These are phyloP conservation scores for Peromyscus nudipes DNA, from an alignment of 2,797 vertebrate genomes.

Conservation along the genomic window DNA sequence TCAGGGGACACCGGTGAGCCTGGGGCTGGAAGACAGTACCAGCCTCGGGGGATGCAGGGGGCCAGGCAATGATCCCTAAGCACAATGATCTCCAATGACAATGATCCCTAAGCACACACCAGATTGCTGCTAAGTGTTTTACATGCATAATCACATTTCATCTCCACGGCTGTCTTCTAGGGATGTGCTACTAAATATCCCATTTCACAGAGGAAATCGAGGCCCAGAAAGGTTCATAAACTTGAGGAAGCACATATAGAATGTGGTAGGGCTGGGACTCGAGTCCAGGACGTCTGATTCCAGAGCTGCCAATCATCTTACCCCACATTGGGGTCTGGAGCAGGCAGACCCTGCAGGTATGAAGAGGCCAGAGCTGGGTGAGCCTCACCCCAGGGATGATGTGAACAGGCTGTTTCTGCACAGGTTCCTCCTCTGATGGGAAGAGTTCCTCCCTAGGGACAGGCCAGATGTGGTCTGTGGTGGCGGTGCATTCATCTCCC, in stretches of 20 bases:
- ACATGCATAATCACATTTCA: not conserved
- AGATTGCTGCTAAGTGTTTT: not conserved
- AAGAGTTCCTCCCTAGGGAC: not conserved
- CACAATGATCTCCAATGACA: not conserved
- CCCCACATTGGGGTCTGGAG: not conserved
- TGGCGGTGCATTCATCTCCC: not conserved
- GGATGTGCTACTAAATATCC: not conserved
- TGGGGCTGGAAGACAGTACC: not conserved
- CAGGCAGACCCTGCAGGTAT: not conserved
- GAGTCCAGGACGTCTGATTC: not conserved
- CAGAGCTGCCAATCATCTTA: not conserved
- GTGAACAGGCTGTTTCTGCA: not conserved
- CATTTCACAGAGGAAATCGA: not conserved
- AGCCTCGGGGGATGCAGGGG: rapidly evolving
- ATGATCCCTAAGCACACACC: not conserved
- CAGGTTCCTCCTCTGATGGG: not conserved
- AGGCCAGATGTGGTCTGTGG: not conserved
- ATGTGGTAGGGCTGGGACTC: not conserved
- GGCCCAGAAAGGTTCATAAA: constrained; percentile 20
- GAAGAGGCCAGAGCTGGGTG: not conserved
- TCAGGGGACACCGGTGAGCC: not conserved
- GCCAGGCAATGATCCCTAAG: not conserved
- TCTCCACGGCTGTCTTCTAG: not conserved
- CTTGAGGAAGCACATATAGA: not conserved
- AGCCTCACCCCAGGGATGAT: not conserved